Base-by-base conservation (phyloP, 1,140 invertebrate genomes). In the Parapsyche elsis region DNA sequence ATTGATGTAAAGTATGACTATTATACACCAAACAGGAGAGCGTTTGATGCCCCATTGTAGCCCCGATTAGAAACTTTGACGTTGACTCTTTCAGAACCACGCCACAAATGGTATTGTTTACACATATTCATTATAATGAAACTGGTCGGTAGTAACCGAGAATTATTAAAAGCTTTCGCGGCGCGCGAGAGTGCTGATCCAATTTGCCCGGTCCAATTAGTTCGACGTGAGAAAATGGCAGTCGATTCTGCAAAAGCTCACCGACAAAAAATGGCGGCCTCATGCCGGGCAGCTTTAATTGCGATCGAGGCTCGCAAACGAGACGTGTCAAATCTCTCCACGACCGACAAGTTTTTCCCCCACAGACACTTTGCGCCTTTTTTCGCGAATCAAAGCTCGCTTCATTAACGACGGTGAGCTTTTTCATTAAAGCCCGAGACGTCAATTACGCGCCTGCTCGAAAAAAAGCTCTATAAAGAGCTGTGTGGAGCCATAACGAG, bases 241-340 rank as follows among this genome's bases (percentile, higher is more conserved):
- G 26, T 76, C 16, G 45, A 70, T 44, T 70, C 46, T 49, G 14
- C 77, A 67, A 71, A 71, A 59, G 45, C 77, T 78, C 30, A 38
- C 7, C 7, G 30, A 7, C 30, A 38, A 64, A 49, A 45, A 61
- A 21, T 53, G 70, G n/a, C 53, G 75, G 46, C 81, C 78, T 78
- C 81, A 80, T 76, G 78, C 75, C n/a, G 81, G 19, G 81, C 26
- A n/a, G 74, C 57, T 74, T 77, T 82, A 82, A 82, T 82, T 82
- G 79, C 74, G 71, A 21, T 45, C 77, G n/a, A 57, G 70, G 75
- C 71, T 26, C 70, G 46, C 78, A 79, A 79, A 73, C 49, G 30
- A 79, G 46, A 79, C 46, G 46, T 79, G 49, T 77, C 76, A 70
- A 77, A 70, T 75, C 76, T 59, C 21, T 30, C 23, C 5, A 24